Evolutionary conservation across 1,140 invertebrate genomes (phyloP).

Genomic region (Littorina saxatilis): DNA sequence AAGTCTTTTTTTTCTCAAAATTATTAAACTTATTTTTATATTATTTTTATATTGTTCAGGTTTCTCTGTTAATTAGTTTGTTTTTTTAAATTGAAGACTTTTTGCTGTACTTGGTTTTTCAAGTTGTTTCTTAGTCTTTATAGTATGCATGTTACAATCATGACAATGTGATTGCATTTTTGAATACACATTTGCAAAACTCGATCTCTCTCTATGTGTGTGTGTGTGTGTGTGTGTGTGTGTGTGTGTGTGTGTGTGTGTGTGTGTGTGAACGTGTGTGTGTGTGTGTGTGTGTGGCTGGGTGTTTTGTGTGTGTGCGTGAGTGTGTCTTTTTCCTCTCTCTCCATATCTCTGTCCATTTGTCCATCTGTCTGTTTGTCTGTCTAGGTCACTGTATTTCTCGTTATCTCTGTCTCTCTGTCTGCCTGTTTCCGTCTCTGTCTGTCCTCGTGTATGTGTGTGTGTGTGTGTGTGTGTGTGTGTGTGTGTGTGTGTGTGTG

Average conservation of each 20-base stretch:
- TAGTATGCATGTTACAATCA: too few relatives aligned
- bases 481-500: constrained; percentile 6
- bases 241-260: not conserved
- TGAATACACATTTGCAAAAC: too few relatives aligned
- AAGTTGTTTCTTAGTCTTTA: too few relatives aligned
- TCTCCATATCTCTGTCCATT: not conserved
- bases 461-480: constrained; percentile 11
- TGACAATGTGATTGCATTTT: too few relatives aligned
- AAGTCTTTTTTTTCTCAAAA: too few relatives aligned
- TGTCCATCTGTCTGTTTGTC: not conserved
- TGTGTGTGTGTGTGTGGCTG: not conserved
- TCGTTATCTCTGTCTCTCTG: not conserved
- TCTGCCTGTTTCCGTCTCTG: not conserved
- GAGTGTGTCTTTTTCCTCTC: too few relatives aligned
- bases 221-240: constrained; percentile 25
- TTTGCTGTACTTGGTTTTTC: too few relatives aligned
- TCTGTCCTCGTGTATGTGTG: constrained; percentile 4
- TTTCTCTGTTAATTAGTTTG: too few relatives aligned
- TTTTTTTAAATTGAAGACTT: too few relatives aligned
- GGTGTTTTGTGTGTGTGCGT: not conserved
- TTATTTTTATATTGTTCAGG: too few relatives aligned
- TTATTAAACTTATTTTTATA: too few relatives aligned
- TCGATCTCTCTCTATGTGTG: not conserved
- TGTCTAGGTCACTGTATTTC: not conserved
- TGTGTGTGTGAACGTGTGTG: constrained; percentile 3